These are phyloP conservation scores for Pipistrellus pygmaeus DNA, from an alignment of 2,797 vertebrate genomes.

Conservation along the genomic window DNA sequence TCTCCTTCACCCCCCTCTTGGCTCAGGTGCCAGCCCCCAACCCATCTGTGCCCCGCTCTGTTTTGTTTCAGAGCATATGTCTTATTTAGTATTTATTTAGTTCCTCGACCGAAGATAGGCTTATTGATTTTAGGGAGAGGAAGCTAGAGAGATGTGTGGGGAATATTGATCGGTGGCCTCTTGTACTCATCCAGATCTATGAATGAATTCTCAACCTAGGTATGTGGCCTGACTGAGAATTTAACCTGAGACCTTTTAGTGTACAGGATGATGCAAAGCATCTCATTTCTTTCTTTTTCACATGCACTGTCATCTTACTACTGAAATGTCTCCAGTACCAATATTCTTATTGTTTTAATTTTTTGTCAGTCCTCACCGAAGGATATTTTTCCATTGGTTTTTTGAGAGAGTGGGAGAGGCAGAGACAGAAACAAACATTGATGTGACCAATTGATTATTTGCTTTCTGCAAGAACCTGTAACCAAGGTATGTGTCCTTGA, in stretches of 20 bases:
- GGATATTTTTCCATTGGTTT: no score
- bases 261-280: not conserved
- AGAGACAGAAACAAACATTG: no score
- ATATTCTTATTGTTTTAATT: no score
- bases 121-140: not conserved
- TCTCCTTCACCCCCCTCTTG: not conserved
- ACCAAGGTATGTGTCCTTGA: no score
- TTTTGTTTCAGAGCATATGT: not conserved
- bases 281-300: not conserved
- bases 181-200: accelerated
- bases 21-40: not conserved
- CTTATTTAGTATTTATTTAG: not conserved
- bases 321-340: no score
- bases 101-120: no score
- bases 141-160: not conserved
- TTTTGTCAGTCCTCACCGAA: no score
- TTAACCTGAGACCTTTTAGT: no score
- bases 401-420: no score
- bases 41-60: not conserved
- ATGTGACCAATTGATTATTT: no score
- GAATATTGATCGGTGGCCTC: not conserved
- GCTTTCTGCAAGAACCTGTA: no score
- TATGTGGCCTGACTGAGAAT: no score
- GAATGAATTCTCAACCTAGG: not conserved
- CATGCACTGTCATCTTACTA: not conserved